These are phyloP conservation scores for Montipora capricornis DNA, from an alignment of 64 coral and sea anemone genomes.

Conservation along the genomic window DNA sequence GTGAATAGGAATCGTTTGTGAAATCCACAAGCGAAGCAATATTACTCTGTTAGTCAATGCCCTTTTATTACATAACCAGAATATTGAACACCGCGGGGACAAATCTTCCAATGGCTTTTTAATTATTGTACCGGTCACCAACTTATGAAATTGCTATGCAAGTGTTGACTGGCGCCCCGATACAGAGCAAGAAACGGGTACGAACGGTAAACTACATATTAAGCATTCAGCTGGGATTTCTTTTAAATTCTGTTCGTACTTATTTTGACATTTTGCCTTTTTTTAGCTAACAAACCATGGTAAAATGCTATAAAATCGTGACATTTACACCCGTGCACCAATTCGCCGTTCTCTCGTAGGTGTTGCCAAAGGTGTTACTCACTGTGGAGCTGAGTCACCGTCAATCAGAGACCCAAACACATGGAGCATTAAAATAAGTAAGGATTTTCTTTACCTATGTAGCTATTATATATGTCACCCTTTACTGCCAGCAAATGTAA, in stretches of 20 bases:
- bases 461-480: neutral
- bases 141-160: too few species aligned
- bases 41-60: neutral
- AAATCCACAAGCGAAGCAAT: neutral
- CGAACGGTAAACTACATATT: too few species aligned
- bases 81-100: neutral
- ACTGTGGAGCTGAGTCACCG: conserved; percentile 72
- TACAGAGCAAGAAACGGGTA: neutral
- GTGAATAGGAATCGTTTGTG: conserved; percentile 11
- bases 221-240: too few species aligned
- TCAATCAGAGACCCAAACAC: conserved; percentile 32
- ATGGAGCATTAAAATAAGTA: conserved; percentile 70
- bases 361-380: conserved; percentile 54
- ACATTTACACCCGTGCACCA: neutral
- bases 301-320: neutral
- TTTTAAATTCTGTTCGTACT: too few species aligned
- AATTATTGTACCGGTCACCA: neutral
- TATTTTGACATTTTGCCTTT: too few species aligned
- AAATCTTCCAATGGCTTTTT: neutral
- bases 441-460: neutral
- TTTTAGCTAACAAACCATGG: too few species aligned
- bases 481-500: neutral
- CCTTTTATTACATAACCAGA: neutral
- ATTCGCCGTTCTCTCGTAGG: conserved; percentile 6
- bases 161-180: too few species aligned